These are phyloP conservation scores for Poecile montanus DNA, from an alignment of 2,797 vertebrate genomes.

Conservation along the genomic window DNA sequence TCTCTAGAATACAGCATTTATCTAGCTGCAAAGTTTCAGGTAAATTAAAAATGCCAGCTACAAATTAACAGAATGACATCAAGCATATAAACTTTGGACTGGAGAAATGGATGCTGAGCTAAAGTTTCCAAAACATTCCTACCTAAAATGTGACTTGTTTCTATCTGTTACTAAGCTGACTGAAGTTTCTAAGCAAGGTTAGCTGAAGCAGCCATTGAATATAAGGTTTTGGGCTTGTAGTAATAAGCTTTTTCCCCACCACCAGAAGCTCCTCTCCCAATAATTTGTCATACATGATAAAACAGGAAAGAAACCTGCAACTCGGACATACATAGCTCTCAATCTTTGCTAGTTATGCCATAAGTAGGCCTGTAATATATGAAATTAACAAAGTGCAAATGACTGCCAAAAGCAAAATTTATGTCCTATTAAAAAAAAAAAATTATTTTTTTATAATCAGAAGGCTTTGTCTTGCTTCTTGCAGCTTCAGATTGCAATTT, in stretches of 20 bases:
- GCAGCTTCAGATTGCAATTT: conserved; percentile 4
- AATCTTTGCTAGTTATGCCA: not conserved
- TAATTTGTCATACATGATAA: not conserved
- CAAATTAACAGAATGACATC: not conserved
- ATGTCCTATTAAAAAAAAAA: not conserved
- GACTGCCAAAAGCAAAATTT: conserved; percentile 35
- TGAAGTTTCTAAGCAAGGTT: not conserved
- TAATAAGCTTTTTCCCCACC: not conserved
- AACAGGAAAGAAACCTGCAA: not conserved
- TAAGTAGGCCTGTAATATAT: not conserved
- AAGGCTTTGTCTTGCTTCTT: not conserved
- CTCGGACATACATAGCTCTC: not conserved
- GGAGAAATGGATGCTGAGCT: not conserved
- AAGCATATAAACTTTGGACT: not conserved
- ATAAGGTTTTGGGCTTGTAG: not conserved
- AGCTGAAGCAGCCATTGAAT: not conserved
- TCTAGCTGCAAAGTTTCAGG: not conserved
- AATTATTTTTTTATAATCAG: not conserved
- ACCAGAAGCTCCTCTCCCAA: not conserved
- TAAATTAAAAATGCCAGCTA: not conserved
- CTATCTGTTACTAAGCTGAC: not conserved
- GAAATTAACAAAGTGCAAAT: conserved; percentile 46
- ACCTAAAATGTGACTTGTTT: not conserved
- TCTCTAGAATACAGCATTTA: not conserved
- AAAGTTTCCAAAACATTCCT: not conserved